Conservation (phyloP, 2,113 vertebrate genomes). For the Seriola dumerili region DNA sequence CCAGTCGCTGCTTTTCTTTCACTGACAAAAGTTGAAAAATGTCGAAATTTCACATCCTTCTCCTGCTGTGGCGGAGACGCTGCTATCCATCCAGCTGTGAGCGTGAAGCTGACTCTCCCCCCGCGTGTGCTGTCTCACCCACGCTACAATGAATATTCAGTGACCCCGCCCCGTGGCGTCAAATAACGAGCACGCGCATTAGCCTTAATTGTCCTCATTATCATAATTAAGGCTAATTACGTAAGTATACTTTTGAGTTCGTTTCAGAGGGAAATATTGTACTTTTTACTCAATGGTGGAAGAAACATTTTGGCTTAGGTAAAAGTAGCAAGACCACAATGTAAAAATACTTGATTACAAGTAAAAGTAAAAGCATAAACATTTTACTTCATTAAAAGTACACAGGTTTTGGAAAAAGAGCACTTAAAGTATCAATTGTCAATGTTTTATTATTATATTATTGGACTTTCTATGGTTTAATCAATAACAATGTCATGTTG, state of each 20-base stretch:
- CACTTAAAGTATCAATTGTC: no score
- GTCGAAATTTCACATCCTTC: constrained; percentile 48
- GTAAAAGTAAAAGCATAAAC: no score
- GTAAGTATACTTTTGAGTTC: not conserved
- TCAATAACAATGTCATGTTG: no score
- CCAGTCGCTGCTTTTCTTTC: constrained; percentile 11
- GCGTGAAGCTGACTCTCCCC: not conserved
- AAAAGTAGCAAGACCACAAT: no score
- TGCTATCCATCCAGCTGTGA: constrained; percentile 57
- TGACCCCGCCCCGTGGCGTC: constrained; percentile 31
- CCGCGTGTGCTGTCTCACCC: constrained; percentile 38
- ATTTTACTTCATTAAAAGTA: no score
- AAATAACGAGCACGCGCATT: not conserved
- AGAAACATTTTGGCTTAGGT: no score
- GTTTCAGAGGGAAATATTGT: no score
- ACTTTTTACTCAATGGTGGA: no score
- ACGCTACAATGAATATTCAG: constrained; percentile 63
- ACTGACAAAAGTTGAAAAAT: constrained; percentile 26
- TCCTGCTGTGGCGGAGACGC: constrained; percentile 2
- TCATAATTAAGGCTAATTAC: not conserved
- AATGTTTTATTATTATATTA: no score
- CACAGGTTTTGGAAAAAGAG: no score
- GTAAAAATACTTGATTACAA: no score
- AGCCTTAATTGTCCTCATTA: not conserved
- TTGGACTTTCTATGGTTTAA: no score